Evolutionary conservation across 2,797 vertebrate species (phyloP), one percentile per base, ranked within the genome.

Genomic region (Chaenodraco wilsoni): DNA sequence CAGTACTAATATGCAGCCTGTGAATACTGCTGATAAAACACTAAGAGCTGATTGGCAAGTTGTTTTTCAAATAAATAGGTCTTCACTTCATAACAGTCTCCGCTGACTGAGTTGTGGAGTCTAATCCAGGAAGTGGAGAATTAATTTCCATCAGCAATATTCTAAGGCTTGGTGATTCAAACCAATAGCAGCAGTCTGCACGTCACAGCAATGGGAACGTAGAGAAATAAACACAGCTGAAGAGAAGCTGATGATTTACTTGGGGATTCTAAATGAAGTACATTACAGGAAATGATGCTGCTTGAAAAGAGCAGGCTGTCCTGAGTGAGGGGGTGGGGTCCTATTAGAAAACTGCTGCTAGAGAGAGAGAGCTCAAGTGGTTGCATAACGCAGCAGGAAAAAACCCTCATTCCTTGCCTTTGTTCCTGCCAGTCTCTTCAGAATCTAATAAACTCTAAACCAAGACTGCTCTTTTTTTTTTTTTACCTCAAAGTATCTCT

Each of bases 211-310:
- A 87, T 51, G 75, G 27, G 19, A 87, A 83, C 84, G 78, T 31
- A 79, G 70, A 85, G 83, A 82, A 82, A 88, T 74, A 89, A 89
- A 86, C 76, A 81, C 82, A 82, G 89, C 77, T 88, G 86, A 91
- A 80, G 83, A 87, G 81, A 88, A 78, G 87, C 83, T 84, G 88
- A 87, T 85, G 87, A 89, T 87, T 90, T 89, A 88, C 90, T 88
- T 80, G 74, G 84, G 84, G 84, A 86, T 84, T 91, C 90, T 90
- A 92, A 92, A 92, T 93, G 88, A 91, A 94, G 89, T 88, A 89
- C 92, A 92, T 94, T 90, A 93, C 88, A 93, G 91, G 91, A 93
- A 93, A 93, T 94, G 81, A 92, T 88, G 87, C 88, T 85, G 91
- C 92, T 91, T 94, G 85, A 93, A 92, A 92, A 91, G 90, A 89